Base-by-base conservation (phyloP, 2,888 invertebrate species). In the Tetragonula carbonaria region DNA sequence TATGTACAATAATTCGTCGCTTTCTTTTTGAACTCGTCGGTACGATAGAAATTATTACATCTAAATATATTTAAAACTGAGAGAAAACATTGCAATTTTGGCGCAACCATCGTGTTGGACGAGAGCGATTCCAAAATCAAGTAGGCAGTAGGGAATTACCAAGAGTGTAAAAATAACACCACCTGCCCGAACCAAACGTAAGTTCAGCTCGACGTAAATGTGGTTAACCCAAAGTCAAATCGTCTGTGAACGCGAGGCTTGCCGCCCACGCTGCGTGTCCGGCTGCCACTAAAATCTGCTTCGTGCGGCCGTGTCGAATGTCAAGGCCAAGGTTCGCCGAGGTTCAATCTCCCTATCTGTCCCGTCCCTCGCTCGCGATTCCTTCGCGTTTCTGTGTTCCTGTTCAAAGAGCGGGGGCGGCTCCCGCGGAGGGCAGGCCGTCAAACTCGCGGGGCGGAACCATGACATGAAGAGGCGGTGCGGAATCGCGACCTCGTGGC, bases 401-500 rank as follows among this genome's bases (percentile, higher is more conserved):
- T 94, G 93, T 91, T 94, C 92, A 78, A 94, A 94, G 93, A 94
- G 94, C 94, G 94, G 94, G 94, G 94, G 94, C 94, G 94, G 94
- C 94, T 93, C 94, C 94, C 94, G 94, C 94, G 94, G 94, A 94
- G 94, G 94, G 94, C 94, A 94, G 94, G 94, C 94, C 94, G 92
- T 94, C 94, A 94, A 94, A 94, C 93, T 93, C 93, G 94, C 93
- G 94, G 94, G 94, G 94, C 94, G 94, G 94, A 94, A 94, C 94
- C 94, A 93, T 91, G 91, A 91, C 92, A 90, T 91, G 93, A 93
- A 92, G 94, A 94, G 94, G 94, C 94, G 94, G 94, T 92, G 92
- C 93, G 93, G 94, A 92, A 91, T 86, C 84, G 75, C 84, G 82
- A 81, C 67, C 84, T 78, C 74, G 80, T 80, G 78, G 68, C 67